Base-by-base conservation (phyloP, 2,113 vertebrate species). In the Chlamydotis undulata region DNA sequence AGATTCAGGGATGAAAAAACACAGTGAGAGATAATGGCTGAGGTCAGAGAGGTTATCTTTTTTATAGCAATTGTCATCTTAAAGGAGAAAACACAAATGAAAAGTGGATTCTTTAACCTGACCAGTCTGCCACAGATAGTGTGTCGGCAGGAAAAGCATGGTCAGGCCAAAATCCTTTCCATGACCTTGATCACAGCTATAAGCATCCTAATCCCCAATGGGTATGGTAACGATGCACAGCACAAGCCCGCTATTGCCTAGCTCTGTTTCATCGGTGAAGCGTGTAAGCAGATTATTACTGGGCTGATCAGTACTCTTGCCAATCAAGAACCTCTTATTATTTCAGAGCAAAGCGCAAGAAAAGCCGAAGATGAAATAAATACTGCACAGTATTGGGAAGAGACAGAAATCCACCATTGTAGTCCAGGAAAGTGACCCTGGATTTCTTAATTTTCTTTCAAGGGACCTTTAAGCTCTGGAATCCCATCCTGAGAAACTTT, bases 31-130 rank as follows among this genome's bases (percentile, higher is more conserved):
- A 64, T 57, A 84, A 94, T 87, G 29, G 49, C 63, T 75, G 90
- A 92, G 90, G 91, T 94, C 90, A 94, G 43, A 70, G 60, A 85
- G 87, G 79, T 93, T 94, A 69, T 90, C 33, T 83, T 81, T 87
- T 79, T 84, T 71, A 70, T 37, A 69, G 50, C 39, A 57, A 61
- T 89, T 93, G 73, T 82, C 73, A 76, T 93, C 57, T 71, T 65
- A 94, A 91, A 78, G 45, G 37, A 84, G 45, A 91, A 93, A 92
- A 96, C 81, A 74, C 29, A 94, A 86, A 45, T 6, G 6, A 82
- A 86, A 83, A 45, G 31, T 25, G 9, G 1, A 87, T 89, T 94
- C 52, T 87, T 77, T 92, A 84, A 82, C 24, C 33, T 64, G 26
- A 28, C 37, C 70, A 37, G 86, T 19, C 67, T 93, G 59, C 49